phyloP scores from a whole-genome alignment of 30 jellyfish, hydroid and myxozoan species.

The Rhopilema esculentum region DNA sequence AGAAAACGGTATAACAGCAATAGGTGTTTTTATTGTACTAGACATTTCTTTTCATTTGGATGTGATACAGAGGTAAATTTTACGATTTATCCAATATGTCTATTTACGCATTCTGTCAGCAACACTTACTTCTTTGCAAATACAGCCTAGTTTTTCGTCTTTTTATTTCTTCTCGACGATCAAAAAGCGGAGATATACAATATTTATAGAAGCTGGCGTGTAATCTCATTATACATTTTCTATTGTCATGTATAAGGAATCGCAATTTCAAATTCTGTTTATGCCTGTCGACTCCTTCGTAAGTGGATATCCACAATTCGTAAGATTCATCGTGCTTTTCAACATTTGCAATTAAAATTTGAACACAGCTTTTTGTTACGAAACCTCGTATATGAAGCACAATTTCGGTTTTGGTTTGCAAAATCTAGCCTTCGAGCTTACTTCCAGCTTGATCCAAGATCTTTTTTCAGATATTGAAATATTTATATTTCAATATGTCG shows the following conservation, averaged over 20 bases:
- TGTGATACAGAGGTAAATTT: slow-evolving; percentile 11
- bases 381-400: not conserved
- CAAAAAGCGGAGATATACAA: not conserved
- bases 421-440: not conserved
- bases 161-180: not conserved
- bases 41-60: slow-evolving; percentile 40
- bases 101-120: not conserved
- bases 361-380: not conserved
- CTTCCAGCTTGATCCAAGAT: not conserved
- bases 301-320: not conserved
- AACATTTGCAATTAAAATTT: not conserved
- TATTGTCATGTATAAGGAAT: not conserved
- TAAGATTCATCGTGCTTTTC: not conserved
- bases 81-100: not conserved
- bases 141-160: not conserved
- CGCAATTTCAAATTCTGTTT: not conserved
- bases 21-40: slow-evolving; percentile 75
- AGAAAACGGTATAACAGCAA: slow-evolving; percentile 85
- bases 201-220: not conserved
- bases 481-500: too few species aligned
- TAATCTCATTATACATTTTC: slow-evolving; percentile 1
- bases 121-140: not conserved
- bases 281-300: not conserved
- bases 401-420: not conserved
- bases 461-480: not conserved